Evolutionary conservation across 2,797 vertebrate species (phyloP).

Genomic region (Schizopygopsis pylzovi): DNA sequence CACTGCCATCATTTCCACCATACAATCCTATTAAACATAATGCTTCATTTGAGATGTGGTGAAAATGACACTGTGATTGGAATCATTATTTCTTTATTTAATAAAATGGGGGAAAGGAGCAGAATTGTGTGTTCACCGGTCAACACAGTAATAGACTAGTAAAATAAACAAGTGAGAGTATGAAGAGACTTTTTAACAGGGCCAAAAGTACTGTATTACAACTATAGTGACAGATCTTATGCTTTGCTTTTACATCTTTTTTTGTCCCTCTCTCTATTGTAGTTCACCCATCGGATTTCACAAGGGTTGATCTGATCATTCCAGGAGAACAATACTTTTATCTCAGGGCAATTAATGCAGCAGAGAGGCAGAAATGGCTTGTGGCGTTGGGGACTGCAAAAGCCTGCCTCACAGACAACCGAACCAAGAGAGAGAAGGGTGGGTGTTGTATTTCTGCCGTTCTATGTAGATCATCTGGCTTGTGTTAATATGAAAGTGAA

Average conservation of each 20-base stretch:
- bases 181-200: neutral
- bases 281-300: slow-evolving; percentile 95
- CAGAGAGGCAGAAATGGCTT: slow-evolving; percentile 97
- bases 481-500: neutral
- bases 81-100: neutral
- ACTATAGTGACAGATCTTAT: neutral
- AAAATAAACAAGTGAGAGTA: neutral
- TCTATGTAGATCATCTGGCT: neutral
- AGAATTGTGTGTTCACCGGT: neutral
- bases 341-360: slow-evolving; percentile 93
- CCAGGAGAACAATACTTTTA: slow-evolving; percentile 99
- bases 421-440: slow-evolving; percentile 96
- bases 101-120: neutral
- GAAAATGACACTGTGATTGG: neutral
- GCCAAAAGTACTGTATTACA: neutral
- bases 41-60: neutral
- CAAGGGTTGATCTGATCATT: slow-evolving; percentile 94
- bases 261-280: slow-evolving; percentile 54
- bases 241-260: neutral
- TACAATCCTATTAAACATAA: too few species aligned
- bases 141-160: neutral
- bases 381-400: slow-evolving; percentile 96
- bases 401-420: slow-evolving; percentile 96
- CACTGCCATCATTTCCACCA: neutral
- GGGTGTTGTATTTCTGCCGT: slow-evolving; percentile 24